phyloP scores from a whole-genome alignment of 2,113 vertebrate genomes.

The Neolamprologus falcicula region DNA sequence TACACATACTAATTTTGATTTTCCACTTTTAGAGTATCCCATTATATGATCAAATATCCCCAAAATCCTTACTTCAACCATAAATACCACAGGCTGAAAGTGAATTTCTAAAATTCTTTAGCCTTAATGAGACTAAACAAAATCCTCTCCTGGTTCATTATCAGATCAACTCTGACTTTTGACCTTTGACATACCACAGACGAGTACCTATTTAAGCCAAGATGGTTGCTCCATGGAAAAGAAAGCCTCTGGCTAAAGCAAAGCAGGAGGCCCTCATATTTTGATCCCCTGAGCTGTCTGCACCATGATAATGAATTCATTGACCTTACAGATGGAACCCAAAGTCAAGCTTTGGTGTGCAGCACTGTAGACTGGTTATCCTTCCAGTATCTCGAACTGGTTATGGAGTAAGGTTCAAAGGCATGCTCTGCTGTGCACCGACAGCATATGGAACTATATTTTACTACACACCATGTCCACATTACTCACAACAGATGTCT shows the following conservation, averaged over 20 bases:
- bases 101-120: background rate
- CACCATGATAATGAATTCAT: slow-evolving; percentile 50
- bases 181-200: slow-evolving; percentile 29
- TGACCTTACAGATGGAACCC: slow-evolving; percentile 5
- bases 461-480: background rate
- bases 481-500: background rate
- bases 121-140: background rate
- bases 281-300: slow-evolving; percentile 31
- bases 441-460: background rate
- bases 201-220: slow-evolving; percentile 18
- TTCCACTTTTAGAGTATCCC: background rate
- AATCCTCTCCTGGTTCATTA: background rate
- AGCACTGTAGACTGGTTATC: background rate
- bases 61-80: background rate
- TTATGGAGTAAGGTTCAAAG: background rate
- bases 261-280: slow-evolving; percentile 8
- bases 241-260: background rate
- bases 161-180: slow-evolving; percentile 37
- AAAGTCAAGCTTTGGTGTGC: background rate
- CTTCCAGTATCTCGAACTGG: background rate
- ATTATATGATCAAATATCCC: background rate
- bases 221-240: slow-evolving; percentile 17
- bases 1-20: background rate
- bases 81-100: background rate
- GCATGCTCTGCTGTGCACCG: background rate